These are phyloP conservation scores for Saturnia japonica DNA, from an alignment of 2,888 invertebrate genomes.

Conservation along the genomic window DNA sequence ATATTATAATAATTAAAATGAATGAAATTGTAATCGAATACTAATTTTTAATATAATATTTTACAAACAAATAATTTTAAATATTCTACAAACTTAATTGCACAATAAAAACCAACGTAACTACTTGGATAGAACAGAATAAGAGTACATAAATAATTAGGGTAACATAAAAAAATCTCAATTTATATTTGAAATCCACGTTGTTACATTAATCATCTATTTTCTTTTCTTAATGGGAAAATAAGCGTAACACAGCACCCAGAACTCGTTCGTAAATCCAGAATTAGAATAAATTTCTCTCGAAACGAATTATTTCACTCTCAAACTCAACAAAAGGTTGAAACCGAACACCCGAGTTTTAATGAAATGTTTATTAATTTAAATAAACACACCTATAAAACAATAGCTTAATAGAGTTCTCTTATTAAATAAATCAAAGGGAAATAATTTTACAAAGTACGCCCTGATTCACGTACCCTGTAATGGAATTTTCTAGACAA, in stretches of 20 bases:
- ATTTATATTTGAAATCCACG: not conserved
- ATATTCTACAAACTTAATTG: too few species aligned
- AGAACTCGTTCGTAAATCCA: slow-evolving; percentile 2
- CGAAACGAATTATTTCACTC: not conserved
- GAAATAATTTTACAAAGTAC: not conserved
- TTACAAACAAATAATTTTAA: too few species aligned
- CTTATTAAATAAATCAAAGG: slow-evolving; percentile 2
- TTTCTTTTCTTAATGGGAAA: not conserved
- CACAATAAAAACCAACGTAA: too few species aligned
- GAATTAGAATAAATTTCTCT: not conserved
- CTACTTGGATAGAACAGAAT: not conserved
- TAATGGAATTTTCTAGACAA: not conserved
- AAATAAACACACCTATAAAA: slow-evolving; percentile 5
- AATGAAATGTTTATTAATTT: slow-evolving; percentile 8
- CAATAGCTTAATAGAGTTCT: not conserved
- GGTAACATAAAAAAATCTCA: not conserved
- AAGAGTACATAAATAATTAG: not conserved
- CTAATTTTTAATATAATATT: too few species aligned
- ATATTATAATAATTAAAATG: too few species aligned
- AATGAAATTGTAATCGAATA: too few species aligned
- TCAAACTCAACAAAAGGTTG: slow-evolving; percentile 7
- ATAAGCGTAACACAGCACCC: slow-evolving; percentile 7
- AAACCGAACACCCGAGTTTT: not conserved
- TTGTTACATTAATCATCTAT: slow-evolving; percentile 3
- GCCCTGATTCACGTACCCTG: not conserved